A percentile compares a stretch with the other conserved stretches of the same genome.
phyloP scores from a whole-genome alignment of 2,797 vertebrate species.

The Carcharodon carcharias region DNA sequence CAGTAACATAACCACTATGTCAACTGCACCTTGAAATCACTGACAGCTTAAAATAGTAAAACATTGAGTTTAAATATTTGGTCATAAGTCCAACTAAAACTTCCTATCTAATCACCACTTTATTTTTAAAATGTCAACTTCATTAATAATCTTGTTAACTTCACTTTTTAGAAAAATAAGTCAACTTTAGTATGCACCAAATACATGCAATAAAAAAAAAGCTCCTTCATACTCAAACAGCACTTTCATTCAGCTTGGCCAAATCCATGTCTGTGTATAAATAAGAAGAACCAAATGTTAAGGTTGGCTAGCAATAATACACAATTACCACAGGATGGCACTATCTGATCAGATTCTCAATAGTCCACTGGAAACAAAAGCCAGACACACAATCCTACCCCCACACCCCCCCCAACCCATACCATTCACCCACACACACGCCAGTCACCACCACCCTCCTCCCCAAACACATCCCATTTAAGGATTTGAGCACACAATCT shows the following conservation, averaged over 20 bases:
- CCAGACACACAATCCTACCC: background rate
- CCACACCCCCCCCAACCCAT: background rate
- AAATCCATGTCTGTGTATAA: background rate
- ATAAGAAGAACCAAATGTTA: background rate
- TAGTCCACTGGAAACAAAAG: background rate
- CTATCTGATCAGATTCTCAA: background rate
- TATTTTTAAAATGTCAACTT: background rate
- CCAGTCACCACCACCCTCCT: too few species aligned
- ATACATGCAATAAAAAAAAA: background rate
- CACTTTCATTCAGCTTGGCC: background rate
- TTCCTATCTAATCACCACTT: too few species aligned
- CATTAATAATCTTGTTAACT: background rate
- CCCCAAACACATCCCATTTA: background rate
- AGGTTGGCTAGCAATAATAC: background rate
- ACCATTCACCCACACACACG: too few species aligned
- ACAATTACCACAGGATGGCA: conserved; percentile 22
- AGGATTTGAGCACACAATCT: background rate
- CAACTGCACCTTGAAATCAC: too few species aligned
- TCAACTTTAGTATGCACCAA: background rate
- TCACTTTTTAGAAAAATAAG: background rate
- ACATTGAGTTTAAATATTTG: too few species aligned
- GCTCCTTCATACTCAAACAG: background rate
- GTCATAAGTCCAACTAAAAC: too few species aligned
- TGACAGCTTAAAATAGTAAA: too few species aligned
- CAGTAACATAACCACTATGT: too few species aligned